Base-by-base conservation (phyloP, 2,888 invertebrate genomes). In the Hyposoter dolosus region DNA sequence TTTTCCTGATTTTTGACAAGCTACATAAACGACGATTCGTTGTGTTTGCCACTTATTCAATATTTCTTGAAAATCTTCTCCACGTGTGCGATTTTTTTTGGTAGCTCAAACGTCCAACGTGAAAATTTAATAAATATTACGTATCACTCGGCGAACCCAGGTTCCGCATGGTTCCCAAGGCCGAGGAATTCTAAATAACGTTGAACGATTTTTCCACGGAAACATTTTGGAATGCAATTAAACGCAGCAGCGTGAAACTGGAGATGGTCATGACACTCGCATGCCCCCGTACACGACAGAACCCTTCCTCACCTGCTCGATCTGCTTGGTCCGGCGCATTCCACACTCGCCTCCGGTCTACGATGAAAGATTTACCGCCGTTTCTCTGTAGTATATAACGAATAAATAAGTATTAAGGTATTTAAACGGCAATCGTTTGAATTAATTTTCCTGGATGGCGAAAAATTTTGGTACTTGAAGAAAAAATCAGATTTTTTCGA, bases 191-290 rank as follows among this genome's bases (percentile, higher is more conserved):
- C 35, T 60, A 81, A 75, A 72, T 78, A 76, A 79, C 75, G 68
- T 81, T 43, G 56, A 69, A 78, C 85, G 88, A 89, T 90, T 90
- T 90, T 91, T 90, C 89, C 89, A 90, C 91, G 90, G 90, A 93
- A 90, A 91, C 91, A 93, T 92, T 93, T 91, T 91, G 93, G 93
- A 93, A 93, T 93, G 93, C 93, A 93, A 93, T 93, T 92, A 93
- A 93, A 93, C 92, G 90, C 91, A 91, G 92, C 90, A 89, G 90
- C 91, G 83, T 89, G 93, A 91, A 93, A 93, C 88, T 85, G 85
- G 92, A 93, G 82, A 84, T 78, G 84, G 79, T 72, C 74, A 78
- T 86, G 85, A 83, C 77, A 84, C 81, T 80, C 85, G 69, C 74
- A 80, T 53, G 77, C 74, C 80, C 35, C 80, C 35, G 66, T 78